Percentiles rank a stretch among this genome's conserved stretches.
Evolutionary conservation across 2,888 invertebrate genomes (phyloP).

Genomic region (Leptodirus hochenwartii): DNA sequence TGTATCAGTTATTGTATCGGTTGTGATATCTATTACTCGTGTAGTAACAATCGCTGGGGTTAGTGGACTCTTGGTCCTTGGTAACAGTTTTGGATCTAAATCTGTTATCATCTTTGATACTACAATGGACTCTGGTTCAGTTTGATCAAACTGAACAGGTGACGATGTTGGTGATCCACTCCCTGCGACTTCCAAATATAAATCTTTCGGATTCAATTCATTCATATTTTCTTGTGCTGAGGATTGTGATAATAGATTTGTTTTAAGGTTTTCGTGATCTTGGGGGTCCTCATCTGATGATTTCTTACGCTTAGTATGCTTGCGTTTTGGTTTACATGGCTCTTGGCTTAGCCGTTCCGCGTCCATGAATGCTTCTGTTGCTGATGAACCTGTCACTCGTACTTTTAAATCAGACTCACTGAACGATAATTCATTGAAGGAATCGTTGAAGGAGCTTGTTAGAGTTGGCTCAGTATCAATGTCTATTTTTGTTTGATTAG

Average conservation of each 20-base stretch:
- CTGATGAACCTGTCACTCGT: not conserved
- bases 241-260: slow-evolving; percentile 6
- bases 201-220: slow-evolving; percentile 15
- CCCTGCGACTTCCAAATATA: slow-evolving; percentile 21
- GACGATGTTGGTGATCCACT: slow-evolving; percentile 20
- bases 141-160: slow-evolving; percentile 10
- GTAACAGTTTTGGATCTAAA: not conserved
- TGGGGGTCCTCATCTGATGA: slow-evolving; percentile 14
- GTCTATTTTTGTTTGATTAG: too few species aligned
- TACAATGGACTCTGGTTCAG: not conserved
- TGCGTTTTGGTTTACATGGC: slow-evolving; percentile 10
- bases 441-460: too few species aligned
- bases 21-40: too few species aligned
- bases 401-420: slow-evolving; percentile 4
- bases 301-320: slow-evolving; percentile 15
- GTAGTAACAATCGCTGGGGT: not conserved
- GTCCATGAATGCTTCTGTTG: slow-evolving; percentile 9
- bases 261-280: too few species aligned
- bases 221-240: slow-evolving; percentile 14
- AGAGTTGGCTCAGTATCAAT: too few species aligned
- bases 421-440: too few species aligned
- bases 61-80: slow-evolving; percentile 1
- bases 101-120: slow-evolving; percentile 2
- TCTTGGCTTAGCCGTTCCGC: slow-evolving; percentile 4
- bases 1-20: too few species aligned